Evolutionary conservation across 2,113 vertebrate species (phyloP).

Genomic region (Nycticebus coucang): DNA sequence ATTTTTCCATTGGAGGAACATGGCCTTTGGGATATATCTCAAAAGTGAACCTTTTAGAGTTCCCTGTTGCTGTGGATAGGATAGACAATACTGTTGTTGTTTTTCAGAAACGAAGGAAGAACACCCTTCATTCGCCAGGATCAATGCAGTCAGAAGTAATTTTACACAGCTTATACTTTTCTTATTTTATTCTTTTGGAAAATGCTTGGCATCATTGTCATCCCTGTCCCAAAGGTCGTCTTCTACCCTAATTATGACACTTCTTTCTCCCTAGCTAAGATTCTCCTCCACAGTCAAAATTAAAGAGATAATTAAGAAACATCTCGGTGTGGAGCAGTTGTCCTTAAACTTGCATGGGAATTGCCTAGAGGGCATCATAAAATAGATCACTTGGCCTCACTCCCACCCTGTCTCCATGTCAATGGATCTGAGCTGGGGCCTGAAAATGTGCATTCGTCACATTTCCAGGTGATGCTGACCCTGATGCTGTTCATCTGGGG

Average conservation of each 20-base stretch:
- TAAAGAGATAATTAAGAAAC: neutral
- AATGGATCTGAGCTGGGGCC: rapidly evolving
- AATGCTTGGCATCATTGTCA: neutral
- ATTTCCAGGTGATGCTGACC: neutral
- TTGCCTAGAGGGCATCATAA: neutral
- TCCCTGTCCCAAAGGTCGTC: neutral
- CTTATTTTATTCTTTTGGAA: neutral
- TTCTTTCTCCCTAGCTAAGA: neutral
- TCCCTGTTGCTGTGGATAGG: neutral
- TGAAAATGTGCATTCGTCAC: neutral
- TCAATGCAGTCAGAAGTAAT: neutral
- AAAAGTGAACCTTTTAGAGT: neutral
- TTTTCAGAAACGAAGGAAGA: neutral
- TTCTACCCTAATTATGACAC: neutral
- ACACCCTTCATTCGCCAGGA: neutral
- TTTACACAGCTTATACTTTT: neutral
- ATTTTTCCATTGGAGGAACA: neutral
- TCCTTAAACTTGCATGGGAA: neutral
- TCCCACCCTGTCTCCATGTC: neutral
- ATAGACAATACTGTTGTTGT: neutral
- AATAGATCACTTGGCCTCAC: neutral
- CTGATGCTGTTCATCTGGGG: neutral
- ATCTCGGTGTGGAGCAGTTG: neutral
- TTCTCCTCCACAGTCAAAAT: neutral
- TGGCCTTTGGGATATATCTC: neutral